Evolutionary conservation across 2,797 vertebrate species (phyloP).

Genomic region (Mormyrops attenuatus): DNA sequence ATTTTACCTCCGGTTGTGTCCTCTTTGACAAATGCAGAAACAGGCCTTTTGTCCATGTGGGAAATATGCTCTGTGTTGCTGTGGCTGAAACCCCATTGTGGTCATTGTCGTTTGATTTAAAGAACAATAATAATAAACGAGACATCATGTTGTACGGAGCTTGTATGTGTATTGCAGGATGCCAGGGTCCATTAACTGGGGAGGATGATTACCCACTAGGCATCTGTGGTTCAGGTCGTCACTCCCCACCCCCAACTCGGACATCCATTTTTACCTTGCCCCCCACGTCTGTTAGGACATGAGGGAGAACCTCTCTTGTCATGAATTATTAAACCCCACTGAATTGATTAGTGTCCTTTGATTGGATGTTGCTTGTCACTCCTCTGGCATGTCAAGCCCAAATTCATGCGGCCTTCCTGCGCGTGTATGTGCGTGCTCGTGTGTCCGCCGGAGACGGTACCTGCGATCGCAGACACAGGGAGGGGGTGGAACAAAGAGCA

Average conservation of each 20-base stretch:
- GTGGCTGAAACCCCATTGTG: not conserved
- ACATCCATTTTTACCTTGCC: conserved; percentile 12
- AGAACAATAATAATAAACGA: not conserved
- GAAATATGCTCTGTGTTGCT: not conserved
- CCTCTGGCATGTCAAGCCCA: conserved; percentile 26
- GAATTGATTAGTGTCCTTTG: conserved; percentile 26
- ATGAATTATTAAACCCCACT: conserved; percentile 35
- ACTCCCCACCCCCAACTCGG: conserved; percentile 15
- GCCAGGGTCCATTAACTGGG: not conserved
- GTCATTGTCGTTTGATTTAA: not conserved
- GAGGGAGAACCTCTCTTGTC: not conserved
- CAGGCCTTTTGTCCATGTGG: not conserved
- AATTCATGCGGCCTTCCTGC: conserved; percentile 9
- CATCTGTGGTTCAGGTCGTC: not conserved
- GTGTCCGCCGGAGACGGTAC: not conserved
- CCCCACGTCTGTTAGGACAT: not conserved
- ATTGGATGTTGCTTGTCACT: not conserved
- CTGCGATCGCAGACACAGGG: conserved; percentile 8
- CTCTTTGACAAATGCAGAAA: not conserved
- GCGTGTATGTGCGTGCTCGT: not conserved
- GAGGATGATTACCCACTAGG: not conserved
- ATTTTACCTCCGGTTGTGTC: not conserved
- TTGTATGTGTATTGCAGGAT: not conserved
- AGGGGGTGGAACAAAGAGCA: not conserved
- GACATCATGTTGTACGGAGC: not conserved